Base-by-base conservation (phyloP, 2,888 invertebrate species). In the Corythucha ciliata region DNA sequence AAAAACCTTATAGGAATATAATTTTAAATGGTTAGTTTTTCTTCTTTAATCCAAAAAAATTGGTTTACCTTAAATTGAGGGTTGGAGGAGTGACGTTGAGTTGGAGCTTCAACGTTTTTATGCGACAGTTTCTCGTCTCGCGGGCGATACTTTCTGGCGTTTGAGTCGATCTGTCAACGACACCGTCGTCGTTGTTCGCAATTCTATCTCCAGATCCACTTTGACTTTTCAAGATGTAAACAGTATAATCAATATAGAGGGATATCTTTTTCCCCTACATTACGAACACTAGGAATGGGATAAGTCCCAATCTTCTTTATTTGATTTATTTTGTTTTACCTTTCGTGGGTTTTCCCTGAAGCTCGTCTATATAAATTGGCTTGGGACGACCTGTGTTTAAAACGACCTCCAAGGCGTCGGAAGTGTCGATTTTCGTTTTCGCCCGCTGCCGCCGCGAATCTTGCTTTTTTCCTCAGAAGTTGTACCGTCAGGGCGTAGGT, bases 401-500 rank as follows among this genome's bases (percentile, higher is more conserved):
- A 73, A 70, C 55, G 71, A 69, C 14, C 73, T 68, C 61, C 73
- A 69, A 56, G 68, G 65, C 24, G 70, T 66, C 10, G 69, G 51
- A 60, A 59, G 21, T 56, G 53, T 16, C 57, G 54, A 58, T 55
- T 71, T 59, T 56, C 78, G 69, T 60, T 77, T 74, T 78, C 78
- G 14, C 77, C 74, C 64, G 78, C 76, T 57, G 77, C 77, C 33
- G 76, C 82, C 0, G 81, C 82, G 61, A 85, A 75, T 57, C 80
- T 73, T 0, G 86, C 86, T 63, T 86, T 85, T 57, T 83, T 77
- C 61, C 86, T 79, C 60, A 94, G 72, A 59, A 94, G 72, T 59
- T 87, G 83, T 24, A 93, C 88, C 1, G 94, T 94, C 54, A 92
- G 73, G 0, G 86, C 82, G 66, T 92, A 94, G 1, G 91, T 88